phyloP scores from a whole-genome alignment of 1,140 invertebrate genomes.

The Phocides pigmalion region DNA sequence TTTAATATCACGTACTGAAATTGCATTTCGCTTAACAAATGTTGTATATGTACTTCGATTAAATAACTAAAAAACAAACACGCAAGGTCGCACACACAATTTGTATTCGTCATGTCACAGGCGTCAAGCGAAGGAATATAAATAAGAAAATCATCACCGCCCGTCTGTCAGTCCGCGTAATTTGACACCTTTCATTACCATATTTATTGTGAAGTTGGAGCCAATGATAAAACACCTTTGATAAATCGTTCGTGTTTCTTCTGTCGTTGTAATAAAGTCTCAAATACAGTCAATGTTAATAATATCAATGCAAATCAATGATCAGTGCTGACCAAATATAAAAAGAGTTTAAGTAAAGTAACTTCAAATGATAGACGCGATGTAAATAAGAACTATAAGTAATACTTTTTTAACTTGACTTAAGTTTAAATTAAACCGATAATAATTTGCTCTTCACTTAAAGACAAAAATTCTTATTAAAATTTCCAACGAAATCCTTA shows the following conservation, averaged over 20 bases:
- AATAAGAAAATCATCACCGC: slow-evolving; percentile 74
- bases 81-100: slow-evolving; percentile 41
- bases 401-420: slow-evolving; percentile 6
- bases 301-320: not conserved
- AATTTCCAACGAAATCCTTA: too few relatives aligned
- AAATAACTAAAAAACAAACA: slow-evolving; percentile 42
- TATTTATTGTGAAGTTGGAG: slow-evolving; percentile 67
- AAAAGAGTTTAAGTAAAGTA: slow-evolving; percentile 42
- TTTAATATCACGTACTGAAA: not conserved
- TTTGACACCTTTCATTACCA: slow-evolving; percentile 69
- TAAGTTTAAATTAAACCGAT: not conserved
- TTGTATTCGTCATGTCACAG: slow-evolving; percentile 57
- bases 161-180: slow-evolving; percentile 58
- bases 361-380: slow-evolving; percentile 12
- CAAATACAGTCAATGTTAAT: slow-evolving; percentile 9
- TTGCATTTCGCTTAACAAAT: slow-evolving; percentile 6
- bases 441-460: too few relatives aligned
- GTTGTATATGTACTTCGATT: slow-evolving; percentile 2
- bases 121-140: slow-evolving; percentile 51
- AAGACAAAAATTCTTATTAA: too few relatives aligned
- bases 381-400: not conserved
- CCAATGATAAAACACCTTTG: slow-evolving; percentile 28
- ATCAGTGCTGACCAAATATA: slow-evolving; percentile 49
- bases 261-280: slow-evolving; percentile 3
- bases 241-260: slow-evolving; percentile 16